Percentiles rank a stretch among this genome's conserved stretches.
phyloP scores from a whole-genome alignment of 2,888 invertebrate species.

The Morinoia aosen region DNA sequence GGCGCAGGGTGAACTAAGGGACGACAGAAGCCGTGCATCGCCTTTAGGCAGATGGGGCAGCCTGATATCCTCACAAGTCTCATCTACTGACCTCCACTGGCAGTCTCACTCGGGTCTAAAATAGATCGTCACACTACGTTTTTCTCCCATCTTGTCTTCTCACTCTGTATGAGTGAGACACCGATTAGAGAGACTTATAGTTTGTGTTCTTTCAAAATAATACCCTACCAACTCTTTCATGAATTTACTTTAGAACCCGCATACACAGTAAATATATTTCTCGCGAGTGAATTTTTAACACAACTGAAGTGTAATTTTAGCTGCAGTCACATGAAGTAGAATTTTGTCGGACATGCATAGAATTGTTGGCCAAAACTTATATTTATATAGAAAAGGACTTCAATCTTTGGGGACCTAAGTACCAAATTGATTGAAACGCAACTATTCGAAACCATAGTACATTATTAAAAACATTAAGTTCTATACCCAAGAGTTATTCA shows the following conservation, averaged over 20 bases:
- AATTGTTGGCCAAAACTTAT: neutral
- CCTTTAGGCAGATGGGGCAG: conserved; percentile 3
- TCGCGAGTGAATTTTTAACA: neutral
- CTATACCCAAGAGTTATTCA: too few relatives aligned
- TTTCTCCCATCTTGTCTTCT: neutral
- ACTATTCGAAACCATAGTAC: neutral
- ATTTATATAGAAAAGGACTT: neutral
- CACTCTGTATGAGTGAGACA: conserved; percentile 2
- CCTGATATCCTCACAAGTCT: neutral
- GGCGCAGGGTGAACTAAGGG: neutral
- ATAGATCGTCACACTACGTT: neutral
- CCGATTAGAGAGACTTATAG: neutral
- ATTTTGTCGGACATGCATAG: neutral
- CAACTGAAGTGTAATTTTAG: neutral
- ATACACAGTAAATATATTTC: neutral
- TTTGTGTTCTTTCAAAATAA: neutral
- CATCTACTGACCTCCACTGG: conserved; percentile 17
- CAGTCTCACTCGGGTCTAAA: neutral
- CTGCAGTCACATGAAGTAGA: neutral
- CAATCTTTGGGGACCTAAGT: neutral
- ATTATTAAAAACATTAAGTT: neutral
- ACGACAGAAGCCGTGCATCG: neutral
- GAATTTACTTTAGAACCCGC: neutral
- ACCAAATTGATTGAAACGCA: neutral
- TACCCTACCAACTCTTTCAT: neutral